Conservation (phyloP, 2,113 vertebrate genomes). For the Thomomys bottae region DNA sequence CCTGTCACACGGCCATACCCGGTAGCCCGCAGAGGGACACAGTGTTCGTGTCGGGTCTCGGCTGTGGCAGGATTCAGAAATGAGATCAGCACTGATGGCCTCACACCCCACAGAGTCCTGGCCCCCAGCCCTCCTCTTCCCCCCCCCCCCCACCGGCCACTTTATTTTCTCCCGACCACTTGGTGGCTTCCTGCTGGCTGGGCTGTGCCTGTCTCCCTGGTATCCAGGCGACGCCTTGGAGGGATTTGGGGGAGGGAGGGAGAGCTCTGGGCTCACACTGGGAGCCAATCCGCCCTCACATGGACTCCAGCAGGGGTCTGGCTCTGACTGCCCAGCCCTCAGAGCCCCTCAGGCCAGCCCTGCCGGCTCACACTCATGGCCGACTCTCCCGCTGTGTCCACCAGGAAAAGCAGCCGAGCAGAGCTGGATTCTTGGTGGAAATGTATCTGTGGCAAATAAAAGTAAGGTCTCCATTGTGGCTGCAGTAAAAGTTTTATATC, state of each 20-base stretch:
- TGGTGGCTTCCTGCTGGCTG: background rate
- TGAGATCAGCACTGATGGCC: slow-evolving; percentile 18
- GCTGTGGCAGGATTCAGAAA: background rate
- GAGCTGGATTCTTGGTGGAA: background rate
- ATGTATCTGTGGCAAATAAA: background rate
- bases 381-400: background rate
- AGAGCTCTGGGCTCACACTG: slow-evolving; percentile 49
- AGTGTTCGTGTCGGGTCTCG: background rate
- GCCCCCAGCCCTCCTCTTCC: fast-evolving
- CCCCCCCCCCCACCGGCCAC: fast-evolving
- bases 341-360: fast-evolving
- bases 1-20: fast-evolving
- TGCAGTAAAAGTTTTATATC: background rate
- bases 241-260: background rate
- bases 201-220: fast-evolving
- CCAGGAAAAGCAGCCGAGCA: background rate
- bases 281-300: background rate
- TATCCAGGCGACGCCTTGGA: background rate
- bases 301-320: background rate
- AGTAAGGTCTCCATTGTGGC: background rate
- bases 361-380: background rate
- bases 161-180: fast-evolving
- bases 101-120: slow-evolving; percentile 15
- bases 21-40: fast-evolving
- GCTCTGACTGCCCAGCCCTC: background rate